phyloP scores from a whole-genome alignment of 2,888 invertebrate species.

The Mellilla xanthometata region DNA sequence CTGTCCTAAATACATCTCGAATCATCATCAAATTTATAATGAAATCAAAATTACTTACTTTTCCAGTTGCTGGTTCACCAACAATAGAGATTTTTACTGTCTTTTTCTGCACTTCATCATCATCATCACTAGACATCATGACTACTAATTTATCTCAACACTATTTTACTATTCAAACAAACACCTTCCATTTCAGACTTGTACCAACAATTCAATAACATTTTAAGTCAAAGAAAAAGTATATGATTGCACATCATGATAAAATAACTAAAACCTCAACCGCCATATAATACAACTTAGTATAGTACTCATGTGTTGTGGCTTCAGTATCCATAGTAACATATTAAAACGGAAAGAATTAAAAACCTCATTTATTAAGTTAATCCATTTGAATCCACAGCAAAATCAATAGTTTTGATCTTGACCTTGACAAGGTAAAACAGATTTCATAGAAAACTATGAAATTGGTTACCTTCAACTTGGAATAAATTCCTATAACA shows the following conservation, averaged over 20 bases:
- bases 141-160: conserved; percentile 12
- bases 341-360: conserved; percentile 7
- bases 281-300: conserved; percentile 12
- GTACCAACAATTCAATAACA: too few species aligned
- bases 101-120: conserved; percentile 81
- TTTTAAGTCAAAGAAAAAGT: too few species aligned
- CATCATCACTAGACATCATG: conserved; percentile 86
- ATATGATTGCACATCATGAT: too few species aligned
- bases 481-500: not conserved
- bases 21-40: too few species aligned
- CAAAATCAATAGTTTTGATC: conserved; percentile 25
- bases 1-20: too few species aligned
- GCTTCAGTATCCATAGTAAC: conserved; percentile 48
- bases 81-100: conserved; percentile 90
- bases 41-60: too few species aligned
- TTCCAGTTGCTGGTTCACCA: conserved; percentile 91
- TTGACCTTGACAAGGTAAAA: conserved; percentile 13
- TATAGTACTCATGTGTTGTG: conserved; percentile 37
- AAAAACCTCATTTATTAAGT: conserved; percentile 17
- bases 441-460: not conserved
- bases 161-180: conserved; percentile 21
- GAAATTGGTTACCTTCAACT: not conserved
- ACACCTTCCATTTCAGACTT: conserved; percentile 10
- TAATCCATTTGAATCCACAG: conserved; percentile 10
- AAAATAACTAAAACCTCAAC: too few species aligned